Base-by-base conservation (phyloP, 1,140 invertebrate genomes). In the Glossosoma conforme region DNA sequence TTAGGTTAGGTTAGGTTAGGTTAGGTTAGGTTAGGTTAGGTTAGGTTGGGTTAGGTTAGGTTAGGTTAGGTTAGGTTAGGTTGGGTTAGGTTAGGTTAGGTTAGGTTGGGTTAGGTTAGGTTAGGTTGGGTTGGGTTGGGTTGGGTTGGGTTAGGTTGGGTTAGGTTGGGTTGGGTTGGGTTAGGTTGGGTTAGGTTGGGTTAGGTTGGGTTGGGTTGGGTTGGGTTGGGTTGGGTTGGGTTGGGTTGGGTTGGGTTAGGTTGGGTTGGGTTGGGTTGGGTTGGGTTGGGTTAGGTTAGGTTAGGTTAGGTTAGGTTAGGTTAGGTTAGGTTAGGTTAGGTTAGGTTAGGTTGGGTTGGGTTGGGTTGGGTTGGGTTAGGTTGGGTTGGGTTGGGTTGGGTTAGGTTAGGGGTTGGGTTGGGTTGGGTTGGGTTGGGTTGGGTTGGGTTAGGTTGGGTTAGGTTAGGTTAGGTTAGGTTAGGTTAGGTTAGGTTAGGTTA, bases 371-470 rank as follows among this genome's bases (percentile, higher is more conserved):
- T 54, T 33, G 32, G 53, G 30, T 43, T 20, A 19, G 48, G 13
- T 49, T 30, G 36, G 45, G 44, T 52, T 49, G 22, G 44, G 30
- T 50, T 22, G 24, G 55, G 17, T 52, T n/a, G n/a, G n/a, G n/a
- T n/a, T n/a, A n/a, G n/a, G n/a, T n/a, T n/a, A n/a, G n/a, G 43
- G 52, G 54, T 19, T 54, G 36, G 48, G 44, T 52, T 48, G 40
- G 54, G 49, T 47, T 56, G 32, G 50, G 47, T 45, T 46, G 28
- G 53, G 32, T 32, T 58, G 24, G 47, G 42, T 28, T 53, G 41
- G 44, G 50, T 45, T 54, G 32, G 48, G 54, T 45, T 54, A 52
- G 50, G 43, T 45, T 53, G 44, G 48, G 54, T 57, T 58, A 44
- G 52, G 47, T 53, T 57, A 36, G 46, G 47, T 53, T 52, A 42